Evolutionary conservation across 2,888 invertebrate species (phyloP).

Genomic region (Hemicrepidius hirtus): DNA sequence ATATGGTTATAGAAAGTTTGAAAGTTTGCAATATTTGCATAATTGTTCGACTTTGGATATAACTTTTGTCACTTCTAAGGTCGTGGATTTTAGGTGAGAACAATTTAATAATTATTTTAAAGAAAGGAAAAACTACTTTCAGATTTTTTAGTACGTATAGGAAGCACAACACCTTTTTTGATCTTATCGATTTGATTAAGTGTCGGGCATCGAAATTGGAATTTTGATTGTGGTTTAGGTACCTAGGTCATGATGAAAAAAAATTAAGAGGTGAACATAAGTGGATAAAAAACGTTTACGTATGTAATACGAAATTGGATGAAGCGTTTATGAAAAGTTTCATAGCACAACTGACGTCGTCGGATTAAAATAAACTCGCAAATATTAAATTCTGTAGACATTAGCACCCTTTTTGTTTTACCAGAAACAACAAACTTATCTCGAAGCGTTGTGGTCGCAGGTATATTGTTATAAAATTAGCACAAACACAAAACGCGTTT

Average conservation of each 20-base stretch:
- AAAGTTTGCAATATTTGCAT: constrained; percentile 39
- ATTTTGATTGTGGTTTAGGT: constrained; percentile 21
- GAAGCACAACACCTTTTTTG: constrained; percentile 6
- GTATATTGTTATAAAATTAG: constrained; percentile 56
- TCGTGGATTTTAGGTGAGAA: constrained; percentile 11
- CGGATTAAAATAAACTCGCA: constrained; percentile 41
- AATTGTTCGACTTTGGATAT: constrained; percentile 19
- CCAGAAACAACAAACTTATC: constrained; percentile 45
- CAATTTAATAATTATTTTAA: constrained; percentile 6
- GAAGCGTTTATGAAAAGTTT: constrained; percentile 35
- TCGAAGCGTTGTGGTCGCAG: constrained; percentile 46
- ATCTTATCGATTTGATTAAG: constrained; percentile 33
- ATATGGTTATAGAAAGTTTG: constrained; percentile 37
- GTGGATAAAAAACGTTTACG: constrained; percentile 25
- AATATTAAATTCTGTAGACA: constrained; percentile 41
- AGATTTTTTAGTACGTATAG: constrained; percentile 1
- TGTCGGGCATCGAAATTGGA: constrained; percentile 29
- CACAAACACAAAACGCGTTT: constrained; percentile 52
- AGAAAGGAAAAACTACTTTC: constrained; percentile 15
- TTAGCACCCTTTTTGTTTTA: constrained; percentile 40
- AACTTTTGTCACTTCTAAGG: constrained; percentile 10
- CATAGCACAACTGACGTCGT: constrained; percentile 26
- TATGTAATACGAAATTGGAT: constrained; percentile 31
- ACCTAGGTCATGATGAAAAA: constrained; percentile 4
- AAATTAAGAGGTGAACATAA: neutral